Evolutionary conservation across 2,113 vertebrate genomes (phyloP), one percentile per base, ranked within the genome.

Genomic region (Prionailurus bengalensis): DNA sequence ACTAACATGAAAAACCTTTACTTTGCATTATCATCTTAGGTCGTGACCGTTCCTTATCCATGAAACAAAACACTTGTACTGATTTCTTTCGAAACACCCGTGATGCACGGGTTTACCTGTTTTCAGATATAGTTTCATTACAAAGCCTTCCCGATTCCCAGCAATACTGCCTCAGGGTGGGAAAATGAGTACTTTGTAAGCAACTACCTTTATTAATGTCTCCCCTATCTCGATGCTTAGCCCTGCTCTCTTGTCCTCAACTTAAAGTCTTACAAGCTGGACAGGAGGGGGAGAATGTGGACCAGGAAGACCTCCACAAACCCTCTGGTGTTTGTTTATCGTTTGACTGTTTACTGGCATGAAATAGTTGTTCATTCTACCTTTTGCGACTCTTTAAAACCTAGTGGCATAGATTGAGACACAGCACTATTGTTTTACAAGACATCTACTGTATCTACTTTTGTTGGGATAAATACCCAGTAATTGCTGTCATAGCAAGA

Each of bases 391-490:
- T 99, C 98, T 98, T 98, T 98, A 99, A 99, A 98, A 98, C 99
- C 99, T 99, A 98, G 98, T 98, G 99, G 99, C 99, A 99, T 98
- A 99, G 99, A 98, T 98, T 99, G 99, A 99, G 99, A 99, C 98
- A 99, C 98, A 99, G 98, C 98, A 98, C 99, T 98, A 99, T 95
- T 99, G 98, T 98, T 98, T 98, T 98, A 98, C 99, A 98, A 98
- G 98, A 99, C 98, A 98, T 97, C 98, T 99, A 99, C 97, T 98
- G 98, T 97, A 98, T 98, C 98, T 98, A 99, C 98, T 98, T 98
- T 97, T 99, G 98, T 98, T 98, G 97, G 98, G 98, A 98, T 99
- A 99, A 99, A 98, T 98, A 98, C 97, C 98, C 99, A 99, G 98
- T 98, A 99, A 98, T 97, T 98, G 99, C 99, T 99, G 98, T 98